Base-by-base conservation (phyloP, 2,797 vertebrate genomes). In the Serranus cabrilla region DNA sequence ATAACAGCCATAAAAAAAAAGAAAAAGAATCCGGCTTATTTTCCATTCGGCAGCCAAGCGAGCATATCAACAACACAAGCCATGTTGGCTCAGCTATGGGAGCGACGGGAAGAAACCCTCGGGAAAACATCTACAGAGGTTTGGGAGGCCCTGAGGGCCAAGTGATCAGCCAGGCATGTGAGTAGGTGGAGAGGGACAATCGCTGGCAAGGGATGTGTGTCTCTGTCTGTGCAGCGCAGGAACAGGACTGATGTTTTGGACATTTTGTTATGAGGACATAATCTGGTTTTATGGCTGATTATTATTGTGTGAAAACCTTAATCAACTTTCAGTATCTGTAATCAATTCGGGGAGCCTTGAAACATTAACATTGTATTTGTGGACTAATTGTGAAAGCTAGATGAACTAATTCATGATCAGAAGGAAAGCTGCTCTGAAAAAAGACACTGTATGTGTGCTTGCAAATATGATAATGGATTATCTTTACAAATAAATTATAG, bases 91-190 rank as follows among this genome's bases (percentile, higher is more conserved):
- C 42, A 60, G 71, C 69, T 54, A 25, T 20, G 17, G 46, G 20
- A 50, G 34, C 4, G 20, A 57, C 25, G 52, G 34, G 52, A 25
- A 31, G 47, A 47, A 43, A 40, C 49, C 77, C 76, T 37, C 0
- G 47, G 85, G 88, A 66, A 31, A 74, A 71, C 56, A 62, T 74
- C 65, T 64, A 40, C 20, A 31, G 84, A 85, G 86, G 74, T 59
- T 69, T 64, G 37, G 55, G n/a, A 66, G 11, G 46, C 66, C 77
- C 70, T 51, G 18, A 40, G 86, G 74, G 71, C 78, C 63, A 18
- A 14, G 58, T 64, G 51, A 79, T 80, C 84, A 87, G 64, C 40
- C 83, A 87, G 80, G 77, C 74, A 50, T 71, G 71, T 58, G 73
- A 79, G 66, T 62, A 17, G 73, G 60, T 61, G 64, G 45, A 72